A percentile compares a stretch with the other conserved stretches of the same genome.
Conservation (phyloP, 2,888 invertebrate species). For the Leucoma salicis region DNA sequence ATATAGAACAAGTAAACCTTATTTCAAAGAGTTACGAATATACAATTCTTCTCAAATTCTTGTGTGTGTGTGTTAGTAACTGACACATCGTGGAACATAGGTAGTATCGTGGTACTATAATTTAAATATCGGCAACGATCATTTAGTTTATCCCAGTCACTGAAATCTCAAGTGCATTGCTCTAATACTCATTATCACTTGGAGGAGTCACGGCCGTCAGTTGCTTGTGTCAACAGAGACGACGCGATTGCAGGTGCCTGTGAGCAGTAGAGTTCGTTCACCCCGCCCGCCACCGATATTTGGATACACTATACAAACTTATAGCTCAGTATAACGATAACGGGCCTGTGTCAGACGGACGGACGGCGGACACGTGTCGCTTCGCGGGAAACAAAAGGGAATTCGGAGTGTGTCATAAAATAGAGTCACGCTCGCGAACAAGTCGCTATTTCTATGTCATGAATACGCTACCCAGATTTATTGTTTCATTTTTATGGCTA, state of each 20-base stretch:
- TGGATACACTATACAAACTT: constrained; percentile 65
- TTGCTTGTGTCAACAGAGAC: constrained; percentile 70
- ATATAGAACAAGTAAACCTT: no score
- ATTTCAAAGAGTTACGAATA: no score
- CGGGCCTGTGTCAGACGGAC: constrained; percentile 48
- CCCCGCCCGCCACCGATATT: constrained; percentile 71
- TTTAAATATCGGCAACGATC: constrained; percentile 6
- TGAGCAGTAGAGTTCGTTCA: constrained; percentile 56
- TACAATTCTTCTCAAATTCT: no score
- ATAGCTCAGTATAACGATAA: constrained; percentile 53
- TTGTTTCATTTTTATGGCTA: no score
- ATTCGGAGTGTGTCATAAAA: constrained; percentile 33
- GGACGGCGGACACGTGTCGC: constrained; percentile 47
- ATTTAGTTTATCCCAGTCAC: constrained; percentile 24
- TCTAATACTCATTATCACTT: constrained; percentile 70
- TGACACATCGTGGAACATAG: no score
- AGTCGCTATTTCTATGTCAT: constrained; percentile 17
- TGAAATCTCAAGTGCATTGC: constrained; percentile 55
- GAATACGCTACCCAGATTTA: no score
- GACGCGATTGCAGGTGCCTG: constrained; percentile 74
- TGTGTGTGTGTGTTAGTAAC: no score
- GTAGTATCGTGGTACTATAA: no score
- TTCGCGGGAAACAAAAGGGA: constrained; percentile 33
- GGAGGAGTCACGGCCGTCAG: constrained; percentile 56
- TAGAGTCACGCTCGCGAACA: constrained; percentile 6